phyloP scores from a whole-genome alignment of 2,113 vertebrate species.

The Oryzias javanicus region DNA sequence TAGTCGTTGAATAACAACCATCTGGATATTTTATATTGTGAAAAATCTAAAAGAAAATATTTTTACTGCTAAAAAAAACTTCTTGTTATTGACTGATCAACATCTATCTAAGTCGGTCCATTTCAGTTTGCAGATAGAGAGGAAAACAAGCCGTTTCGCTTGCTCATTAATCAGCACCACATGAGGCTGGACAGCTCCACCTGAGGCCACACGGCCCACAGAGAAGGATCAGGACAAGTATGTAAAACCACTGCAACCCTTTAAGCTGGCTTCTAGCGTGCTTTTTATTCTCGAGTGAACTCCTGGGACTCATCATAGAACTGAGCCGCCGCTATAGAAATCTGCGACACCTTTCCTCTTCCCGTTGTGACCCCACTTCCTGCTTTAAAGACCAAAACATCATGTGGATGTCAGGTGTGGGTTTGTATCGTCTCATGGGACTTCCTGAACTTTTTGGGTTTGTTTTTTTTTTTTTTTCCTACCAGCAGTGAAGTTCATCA shows the following conservation, averaged over 20 bases:
- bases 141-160: neutral
- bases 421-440: neutral
- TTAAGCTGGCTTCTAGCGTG: neutral
- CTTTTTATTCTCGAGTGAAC: neutral
- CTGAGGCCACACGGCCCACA: neutral
- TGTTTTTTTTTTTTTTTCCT: neutral
- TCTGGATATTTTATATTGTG: too few species aligned
- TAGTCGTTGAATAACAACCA: too few species aligned
- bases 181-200: slow-evolving; percentile 8
- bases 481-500: slow-evolving; percentile 1
- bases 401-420: neutral
- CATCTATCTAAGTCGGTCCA: neutral
- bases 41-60: too few species aligned
- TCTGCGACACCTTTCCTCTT: neutral
- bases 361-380: neutral
- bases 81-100: too few species aligned
- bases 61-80: too few species aligned
- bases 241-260: neutral
- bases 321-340: neutral
- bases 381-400: neutral
- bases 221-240: neutral
- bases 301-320: neutral
- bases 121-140: neutral
- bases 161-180: slow-evolving; percentile 8
- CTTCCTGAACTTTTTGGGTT: neutral